Base-by-base conservation (phyloP, 1,140 invertebrate genomes). In the Bradysia coprophila region DNA sequence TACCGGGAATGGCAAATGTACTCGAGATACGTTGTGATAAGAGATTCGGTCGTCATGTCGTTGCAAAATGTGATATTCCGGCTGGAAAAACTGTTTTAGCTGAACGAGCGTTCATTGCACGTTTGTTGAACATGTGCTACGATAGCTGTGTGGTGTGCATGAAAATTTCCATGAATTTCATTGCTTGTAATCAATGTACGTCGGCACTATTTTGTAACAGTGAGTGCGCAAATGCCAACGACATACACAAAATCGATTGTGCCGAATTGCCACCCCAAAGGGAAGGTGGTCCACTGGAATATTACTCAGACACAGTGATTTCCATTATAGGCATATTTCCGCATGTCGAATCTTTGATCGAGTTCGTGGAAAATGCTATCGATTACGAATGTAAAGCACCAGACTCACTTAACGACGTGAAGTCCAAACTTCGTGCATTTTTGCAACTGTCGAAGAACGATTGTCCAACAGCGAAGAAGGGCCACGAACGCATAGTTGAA, bases 21-120 rank as follows among this genome's bases (percentile, higher is more conserved):
- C 45, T 83, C 23, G 59, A 65, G 53, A 58, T 84, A 23, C 55
- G 66, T 15, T 69, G 68, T 43, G 63, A 54, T 24, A 46, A 68
- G 43, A 57, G 63, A 32, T 69, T 71, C 54, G 80, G 80, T 1
- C 65, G 78, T 42, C 73, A 74, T 51, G 57, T 84, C 31, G 56
- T 76, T 20, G 73, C 79, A 2, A 68, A 65, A 15, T 64, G 67
- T 43, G 66, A 80, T 51, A 70, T 84, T 44, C 52, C 61, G 45
- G 66, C 76, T n/a, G 87, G 86, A 1, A 81, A 91, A 61, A 63
- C 87, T 20, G 49, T 93, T n/a, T 75, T 76, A 23, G 62, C 77
- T 24, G 89, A 93, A 64, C 67, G 76, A 40, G 78, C 87, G 10
- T 92, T 78, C 56, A 63, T 84, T 6, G 57, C 89, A 21, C 63